These are phyloP conservation scores for Stichopus chloronotus DNA, from an alignment of 35 echinoderm and acorn worm species.

Conservation along the genomic window DNA sequence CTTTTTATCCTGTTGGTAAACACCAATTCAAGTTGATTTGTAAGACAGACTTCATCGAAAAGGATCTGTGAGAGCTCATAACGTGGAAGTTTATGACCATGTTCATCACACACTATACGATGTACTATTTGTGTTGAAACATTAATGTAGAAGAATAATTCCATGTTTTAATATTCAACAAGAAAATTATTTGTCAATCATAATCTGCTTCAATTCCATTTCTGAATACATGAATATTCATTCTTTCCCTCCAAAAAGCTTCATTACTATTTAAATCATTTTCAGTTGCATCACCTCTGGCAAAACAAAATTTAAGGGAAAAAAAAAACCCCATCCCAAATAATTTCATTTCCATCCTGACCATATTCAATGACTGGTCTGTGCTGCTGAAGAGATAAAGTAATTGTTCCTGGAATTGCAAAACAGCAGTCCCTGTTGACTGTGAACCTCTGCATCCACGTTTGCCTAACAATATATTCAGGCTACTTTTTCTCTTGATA, in stretches of 20 bases:
- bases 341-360: not conserved
- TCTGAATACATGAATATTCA: not conserved
- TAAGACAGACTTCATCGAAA: not conserved
- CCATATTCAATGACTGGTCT: conserved; percentile 8
- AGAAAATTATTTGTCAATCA: not conserved
- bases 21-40: not conserved
- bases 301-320: not conserved
- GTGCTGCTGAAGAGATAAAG: not conserved
- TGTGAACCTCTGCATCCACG: not conserved
- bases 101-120: not conserved
- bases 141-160: not conserved
- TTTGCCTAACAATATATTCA: not conserved
- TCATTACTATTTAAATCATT: not conserved
- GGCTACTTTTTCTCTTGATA: not conserved
- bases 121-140: not conserved
- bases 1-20: not conserved
- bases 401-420: not conserved
- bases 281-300: not conserved
- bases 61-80: not conserved
- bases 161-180: not conserved
- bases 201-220: not conserved
- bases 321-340: not conserved
- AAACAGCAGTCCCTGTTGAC: not conserved
- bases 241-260: not conserved
- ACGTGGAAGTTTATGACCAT: not conserved